Evolutionary conservation across 2,113 vertebrate species (phyloP).

Genomic region (Bufo gargarizans): DNA sequence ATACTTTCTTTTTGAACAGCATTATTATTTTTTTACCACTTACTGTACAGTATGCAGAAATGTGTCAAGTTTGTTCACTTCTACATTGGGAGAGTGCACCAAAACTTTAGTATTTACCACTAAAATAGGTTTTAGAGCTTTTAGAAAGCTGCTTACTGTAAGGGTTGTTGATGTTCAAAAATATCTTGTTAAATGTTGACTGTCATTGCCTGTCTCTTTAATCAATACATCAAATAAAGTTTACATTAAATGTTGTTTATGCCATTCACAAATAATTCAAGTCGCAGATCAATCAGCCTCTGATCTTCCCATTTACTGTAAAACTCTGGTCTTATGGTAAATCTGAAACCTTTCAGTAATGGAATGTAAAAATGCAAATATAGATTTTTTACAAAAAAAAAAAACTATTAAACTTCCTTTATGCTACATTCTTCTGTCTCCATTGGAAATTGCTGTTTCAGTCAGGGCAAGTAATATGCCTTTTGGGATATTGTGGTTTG

Average conservation of each 20-base stretch:
- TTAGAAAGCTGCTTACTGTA: not conserved
- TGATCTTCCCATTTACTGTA: not conserved
- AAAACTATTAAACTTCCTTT: not conserved
- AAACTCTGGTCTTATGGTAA: not conserved
- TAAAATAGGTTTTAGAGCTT: not conserved
- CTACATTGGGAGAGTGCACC: not conserved
- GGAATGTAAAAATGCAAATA: not conserved
- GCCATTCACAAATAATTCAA: not conserved
- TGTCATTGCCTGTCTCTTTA: not conserved
- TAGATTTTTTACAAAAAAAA: constrained; percentile 3
- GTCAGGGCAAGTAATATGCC: not conserved
- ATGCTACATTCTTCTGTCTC: not conserved
- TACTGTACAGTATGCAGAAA: not conserved
- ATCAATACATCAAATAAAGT: constrained; percentile 20
- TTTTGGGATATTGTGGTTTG: not conserved
- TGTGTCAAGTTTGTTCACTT: not conserved
- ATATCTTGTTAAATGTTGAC: constrained; percentile 5
- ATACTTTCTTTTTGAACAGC: not conserved
- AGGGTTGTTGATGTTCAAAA: not conserved
- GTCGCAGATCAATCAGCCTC: not conserved
- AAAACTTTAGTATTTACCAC: not conserved
- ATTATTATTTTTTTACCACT: not conserved
- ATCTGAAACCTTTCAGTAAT: constrained; percentile 8
- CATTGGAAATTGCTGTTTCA: not conserved
- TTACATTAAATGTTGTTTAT: not conserved